phyloP scores from a whole-genome alignment of 2,888 invertebrate species.

The Tribolium freemani region DNA sequence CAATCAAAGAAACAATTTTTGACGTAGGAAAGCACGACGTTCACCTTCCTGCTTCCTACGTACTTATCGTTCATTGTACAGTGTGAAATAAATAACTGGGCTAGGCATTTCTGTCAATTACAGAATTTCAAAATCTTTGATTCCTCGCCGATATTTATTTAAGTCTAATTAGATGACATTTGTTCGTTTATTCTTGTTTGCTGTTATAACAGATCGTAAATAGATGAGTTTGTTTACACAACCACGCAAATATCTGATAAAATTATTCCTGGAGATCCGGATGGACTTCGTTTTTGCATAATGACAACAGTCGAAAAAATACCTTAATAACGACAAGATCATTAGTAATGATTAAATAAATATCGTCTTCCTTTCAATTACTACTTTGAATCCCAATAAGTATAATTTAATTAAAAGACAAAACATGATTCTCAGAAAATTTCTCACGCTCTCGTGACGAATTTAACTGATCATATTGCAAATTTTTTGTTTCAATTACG shows the following conservation, averaged over 20 bases:
- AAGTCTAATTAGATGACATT: no score
- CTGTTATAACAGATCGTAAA: no score
- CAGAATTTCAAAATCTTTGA: background rate
- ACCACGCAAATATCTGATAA: background rate
- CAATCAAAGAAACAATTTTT: background rate
- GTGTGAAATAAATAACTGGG: constrained; percentile 28
- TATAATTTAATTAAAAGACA: background rate
- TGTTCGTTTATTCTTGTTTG: no score
- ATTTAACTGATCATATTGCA: background rate
- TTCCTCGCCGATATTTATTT: background rate
- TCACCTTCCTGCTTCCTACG: constrained; percentile 15
- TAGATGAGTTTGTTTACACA: background rate
- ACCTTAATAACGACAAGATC: background rate
- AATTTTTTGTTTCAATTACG: constrained; percentile 7
- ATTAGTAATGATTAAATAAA: background rate
- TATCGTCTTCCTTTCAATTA: background rate
- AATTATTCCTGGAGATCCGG: background rate
- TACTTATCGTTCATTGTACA: constrained; percentile 9
- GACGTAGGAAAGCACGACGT: background rate
- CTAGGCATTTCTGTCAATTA: constrained; percentile 23
- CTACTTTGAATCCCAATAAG: background rate
- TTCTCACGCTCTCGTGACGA: background rate
- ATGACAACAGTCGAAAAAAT: background rate
- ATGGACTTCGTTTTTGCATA: background rate
- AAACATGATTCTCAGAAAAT: background rate